Percentiles rank a stretch among this genome's conserved stretches.
phyloP scores from a whole-genome alignment of 2,888 invertebrate species.

The Callyntrura guangdongensis region DNA sequence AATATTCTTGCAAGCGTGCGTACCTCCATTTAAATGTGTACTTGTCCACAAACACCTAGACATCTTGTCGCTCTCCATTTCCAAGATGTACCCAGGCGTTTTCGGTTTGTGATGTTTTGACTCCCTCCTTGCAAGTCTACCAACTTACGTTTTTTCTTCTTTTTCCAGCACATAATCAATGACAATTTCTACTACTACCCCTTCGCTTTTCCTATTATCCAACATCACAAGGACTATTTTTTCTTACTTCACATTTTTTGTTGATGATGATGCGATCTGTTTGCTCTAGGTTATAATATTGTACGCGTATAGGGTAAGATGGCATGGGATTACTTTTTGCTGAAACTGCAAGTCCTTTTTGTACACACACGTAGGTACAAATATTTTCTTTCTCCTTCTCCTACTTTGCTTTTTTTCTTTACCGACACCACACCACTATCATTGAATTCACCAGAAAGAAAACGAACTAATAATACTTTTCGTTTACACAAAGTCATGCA shows the following conservation, averaged over 20 bases:
- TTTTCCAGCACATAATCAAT: too few relatives aligned
- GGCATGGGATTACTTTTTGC: conserved; percentile 71
- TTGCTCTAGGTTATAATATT: conserved; percentile 29
- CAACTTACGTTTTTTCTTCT: background rate
- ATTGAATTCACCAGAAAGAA: background rate
- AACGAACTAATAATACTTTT: conserved; percentile 60
- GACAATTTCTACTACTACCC: background rate
- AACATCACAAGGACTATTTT: background rate
- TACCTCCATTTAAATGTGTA: too few relatives aligned
- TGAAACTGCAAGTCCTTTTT: conserved; percentile 65
- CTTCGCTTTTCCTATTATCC: background rate
- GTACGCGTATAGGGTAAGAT: conserved; percentile 33
- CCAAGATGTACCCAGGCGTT: background rate
- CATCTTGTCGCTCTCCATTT: background rate
- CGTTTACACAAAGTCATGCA: conserved; percentile 56
- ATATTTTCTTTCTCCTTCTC: background rate
- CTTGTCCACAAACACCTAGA: too few relatives aligned
- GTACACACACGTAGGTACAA: too few relatives aligned
- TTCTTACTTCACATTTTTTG: background rate
- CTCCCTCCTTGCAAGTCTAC: background rate
- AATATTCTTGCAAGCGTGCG: too few relatives aligned
- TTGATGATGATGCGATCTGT: background rate
- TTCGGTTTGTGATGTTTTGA: background rate
- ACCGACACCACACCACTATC: background rate
- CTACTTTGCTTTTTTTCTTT: background rate